phyloP scores from a whole-genome alignment of 2,113 vertebrate species.

The Dendrocopos noguchii region DNA sequence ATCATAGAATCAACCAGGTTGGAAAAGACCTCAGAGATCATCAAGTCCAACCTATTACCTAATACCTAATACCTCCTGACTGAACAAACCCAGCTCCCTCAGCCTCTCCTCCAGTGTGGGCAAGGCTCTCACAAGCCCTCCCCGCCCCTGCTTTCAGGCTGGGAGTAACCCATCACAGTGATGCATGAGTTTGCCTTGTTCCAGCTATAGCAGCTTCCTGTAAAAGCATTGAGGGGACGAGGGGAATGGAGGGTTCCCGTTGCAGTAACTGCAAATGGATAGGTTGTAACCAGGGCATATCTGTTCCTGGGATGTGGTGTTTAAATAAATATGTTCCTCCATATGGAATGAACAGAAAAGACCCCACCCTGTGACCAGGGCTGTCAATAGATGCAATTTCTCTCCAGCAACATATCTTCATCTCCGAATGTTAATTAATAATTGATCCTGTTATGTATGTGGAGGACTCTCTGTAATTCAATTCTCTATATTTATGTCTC shows the following conservation, averaged over 20 bases:
- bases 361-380: background rate
- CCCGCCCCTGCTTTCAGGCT: too few species aligned
- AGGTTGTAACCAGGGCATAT: background rate
- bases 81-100: too few species aligned
- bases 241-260: background rate
- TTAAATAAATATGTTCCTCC: background rate
- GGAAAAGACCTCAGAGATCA: too few species aligned
- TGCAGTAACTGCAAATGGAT: too few species aligned
- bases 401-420: background rate
- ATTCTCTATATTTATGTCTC: constrained; percentile 37
- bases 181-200: background rate
- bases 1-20: too few species aligned
- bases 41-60: too few species aligned
- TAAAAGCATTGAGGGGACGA: background rate
- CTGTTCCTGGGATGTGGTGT: background rate
- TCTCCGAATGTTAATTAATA: constrained; percentile 50
- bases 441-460: constrained; percentile 51
- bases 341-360: background rate
- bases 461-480: constrained; percentile 41
- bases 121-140: too few species aligned
- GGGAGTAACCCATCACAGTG: background rate
- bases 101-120: too few species aligned
- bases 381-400: constrained; percentile 22
- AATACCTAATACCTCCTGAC: too few species aligned
- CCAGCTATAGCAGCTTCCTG: background rate